These are phyloP conservation scores for Heliothis peltigera DNA, from an alignment of 2,888 invertebrate genomes.

Conservation along the genomic window DNA sequence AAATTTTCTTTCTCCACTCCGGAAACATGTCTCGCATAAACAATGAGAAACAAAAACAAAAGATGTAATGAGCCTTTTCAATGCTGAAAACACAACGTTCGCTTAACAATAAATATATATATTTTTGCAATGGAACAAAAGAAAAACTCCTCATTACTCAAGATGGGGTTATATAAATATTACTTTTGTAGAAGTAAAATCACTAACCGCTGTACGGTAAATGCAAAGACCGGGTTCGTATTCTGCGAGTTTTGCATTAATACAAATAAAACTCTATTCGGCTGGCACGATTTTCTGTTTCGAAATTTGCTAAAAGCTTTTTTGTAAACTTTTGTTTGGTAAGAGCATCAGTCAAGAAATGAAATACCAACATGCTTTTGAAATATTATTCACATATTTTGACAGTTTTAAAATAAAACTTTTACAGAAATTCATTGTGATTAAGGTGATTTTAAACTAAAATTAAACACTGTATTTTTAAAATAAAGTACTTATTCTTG, in stretches of 20 bases:
- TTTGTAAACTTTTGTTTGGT: slow-evolving; percentile 5
- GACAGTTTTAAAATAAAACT: neutral
- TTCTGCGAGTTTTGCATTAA: slow-evolving; percentile 62
- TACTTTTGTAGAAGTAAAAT: slow-evolving; percentile 55
- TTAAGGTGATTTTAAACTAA: neutral
- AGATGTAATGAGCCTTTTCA: slow-evolving; percentile 37
- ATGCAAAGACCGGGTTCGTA: slow-evolving; percentile 39
- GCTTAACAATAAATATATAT: slow-evolving; percentile 46
- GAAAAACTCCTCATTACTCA: slow-evolving; percentile 64
- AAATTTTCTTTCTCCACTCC: slow-evolving; percentile 21
- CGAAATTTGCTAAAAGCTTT: slow-evolving; percentile 26
- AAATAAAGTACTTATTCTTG: neutral
- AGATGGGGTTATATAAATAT: slow-evolving; percentile 54
- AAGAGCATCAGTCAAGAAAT: neutral
- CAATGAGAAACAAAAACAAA: slow-evolving; percentile 46
- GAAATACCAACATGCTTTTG: neutral
- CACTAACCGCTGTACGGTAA: slow-evolving; percentile 12
- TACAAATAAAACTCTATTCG: slow-evolving; percentile 54
- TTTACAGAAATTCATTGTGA: neutral
- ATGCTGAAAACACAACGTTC: slow-evolving; percentile 47
- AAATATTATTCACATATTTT: neutral
- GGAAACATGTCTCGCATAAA: slow-evolving; percentile 34
- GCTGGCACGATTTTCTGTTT: slow-evolving; percentile 48
- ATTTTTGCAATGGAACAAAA: slow-evolving; percentile 56
- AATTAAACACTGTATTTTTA: neutral